Evolutionary conservation across 2,888 invertebrate species (phyloP).

Genomic region (Campoplex nolae): DNA sequence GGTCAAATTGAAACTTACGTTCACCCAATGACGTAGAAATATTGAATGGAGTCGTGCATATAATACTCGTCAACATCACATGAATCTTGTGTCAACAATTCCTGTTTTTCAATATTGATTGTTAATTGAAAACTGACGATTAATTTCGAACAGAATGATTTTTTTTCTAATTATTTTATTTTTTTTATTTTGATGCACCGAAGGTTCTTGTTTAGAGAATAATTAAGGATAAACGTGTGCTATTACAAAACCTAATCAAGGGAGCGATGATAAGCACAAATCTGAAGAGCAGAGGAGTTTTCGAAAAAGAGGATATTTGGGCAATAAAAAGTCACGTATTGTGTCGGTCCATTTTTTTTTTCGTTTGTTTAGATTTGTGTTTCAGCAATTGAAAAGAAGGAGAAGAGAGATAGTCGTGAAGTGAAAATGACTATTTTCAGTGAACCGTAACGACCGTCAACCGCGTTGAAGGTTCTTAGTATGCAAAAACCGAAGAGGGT

Average conservation of each 20-base stretch:
- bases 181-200: background rate
- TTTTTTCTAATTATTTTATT: background rate
- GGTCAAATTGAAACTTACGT: constrained; percentile 45
- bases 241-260: background rate
- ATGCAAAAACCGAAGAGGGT: constrained; percentile 44
- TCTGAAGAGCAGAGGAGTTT: background rate
- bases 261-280: too few species aligned
- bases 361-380: background rate
- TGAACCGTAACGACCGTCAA: constrained; percentile 35
- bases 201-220: background rate
- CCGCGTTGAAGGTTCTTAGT: constrained; percentile 29
- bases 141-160: background rate
- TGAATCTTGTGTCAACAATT: constrained; percentile 18
- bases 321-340: background rate
- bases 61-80: constrained; percentile 1
- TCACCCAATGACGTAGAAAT: constrained; percentile 21
- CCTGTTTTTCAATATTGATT: background rate
- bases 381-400: background rate
- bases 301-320: background rate
- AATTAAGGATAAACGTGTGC: too few species aligned
- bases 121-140: constrained; percentile 10
- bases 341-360: background rate
- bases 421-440: constrained; percentile 55
- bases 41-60: background rate
- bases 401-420: constrained; percentile 24